phyloP scores from a whole-genome alignment of 1,140 invertebrate species.

The Aphelenchoides avenae region DNA sequence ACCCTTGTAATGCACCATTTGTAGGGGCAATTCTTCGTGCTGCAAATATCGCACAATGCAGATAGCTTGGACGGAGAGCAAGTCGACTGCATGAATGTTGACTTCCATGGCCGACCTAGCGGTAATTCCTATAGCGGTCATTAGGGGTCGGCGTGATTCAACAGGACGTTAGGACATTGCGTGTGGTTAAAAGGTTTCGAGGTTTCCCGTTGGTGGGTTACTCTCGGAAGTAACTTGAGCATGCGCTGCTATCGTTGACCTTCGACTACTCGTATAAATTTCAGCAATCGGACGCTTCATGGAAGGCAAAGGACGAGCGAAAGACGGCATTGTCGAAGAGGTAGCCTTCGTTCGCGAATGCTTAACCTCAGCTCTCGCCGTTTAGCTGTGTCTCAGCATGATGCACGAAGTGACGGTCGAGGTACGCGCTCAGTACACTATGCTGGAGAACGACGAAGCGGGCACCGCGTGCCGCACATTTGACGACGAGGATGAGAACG shows the following conservation, averaged over 20 bases:
- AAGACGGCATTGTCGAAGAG: constrained; percentile 48
- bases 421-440: constrained; percentile 46
- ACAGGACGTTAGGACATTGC: too few species aligned
- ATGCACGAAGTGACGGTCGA: constrained; percentile 49
- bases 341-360: too few species aligned
- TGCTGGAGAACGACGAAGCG: constrained; percentile 52
- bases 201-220: too few species aligned
- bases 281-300: constrained; percentile 47
- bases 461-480: constrained; percentile 49
- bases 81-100: constrained; percentile 43
- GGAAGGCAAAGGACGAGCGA: constrained; percentile 53
- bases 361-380: not conserved
- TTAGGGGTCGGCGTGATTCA: too few species aligned
- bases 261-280: too few species aligned
- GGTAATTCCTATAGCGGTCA: too few species aligned
- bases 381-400: constrained; percentile 45
- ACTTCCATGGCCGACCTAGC: constrained; percentile 54
- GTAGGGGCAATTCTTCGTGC: constrained; percentile 47
- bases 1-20: too few species aligned
- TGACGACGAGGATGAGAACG: constrained; percentile 48
- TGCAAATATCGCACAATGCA: constrained; percentile 45
- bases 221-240: too few species aligned
- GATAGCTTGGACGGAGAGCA: constrained; percentile 37
- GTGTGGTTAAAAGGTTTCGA: too few species aligned
- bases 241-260: too few species aligned